Conservation (phyloP, 2,113 vertebrate species). For the Saguinus midas region DNA sequence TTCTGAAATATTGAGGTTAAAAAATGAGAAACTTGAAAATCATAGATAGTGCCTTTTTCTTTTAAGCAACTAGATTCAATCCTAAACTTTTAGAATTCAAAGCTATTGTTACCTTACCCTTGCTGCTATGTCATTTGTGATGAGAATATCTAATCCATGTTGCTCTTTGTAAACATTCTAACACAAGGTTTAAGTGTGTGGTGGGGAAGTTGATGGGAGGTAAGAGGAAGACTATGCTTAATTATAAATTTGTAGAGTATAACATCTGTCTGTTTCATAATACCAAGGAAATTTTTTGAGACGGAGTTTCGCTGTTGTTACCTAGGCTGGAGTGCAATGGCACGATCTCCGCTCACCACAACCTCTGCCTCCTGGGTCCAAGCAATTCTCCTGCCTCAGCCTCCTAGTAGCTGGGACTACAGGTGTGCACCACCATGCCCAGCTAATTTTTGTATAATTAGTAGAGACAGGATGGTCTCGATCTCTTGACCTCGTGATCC, state of each 20-base stretch:
- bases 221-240: background rate
- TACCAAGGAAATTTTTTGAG: background rate
- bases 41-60: background rate
- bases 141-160: background rate
- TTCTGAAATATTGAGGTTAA: background rate
- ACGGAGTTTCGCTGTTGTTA: too few relatives aligned
- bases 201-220: background rate
- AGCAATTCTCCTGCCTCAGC: too few relatives aligned
- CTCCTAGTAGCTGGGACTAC: too few relatives aligned
- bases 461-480: too few relatives aligned
- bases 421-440: too few relatives aligned
- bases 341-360: too few relatives aligned
- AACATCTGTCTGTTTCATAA: background rate
- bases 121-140: background rate
- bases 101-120: background rate
- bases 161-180: background rate
- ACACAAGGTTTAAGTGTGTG: background rate
- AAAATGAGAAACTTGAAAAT: background rate
- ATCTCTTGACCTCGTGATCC: too few relatives aligned
- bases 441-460: too few relatives aligned
- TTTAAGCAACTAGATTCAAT: background rate
- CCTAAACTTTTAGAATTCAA: background rate
- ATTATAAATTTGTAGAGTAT: background rate
- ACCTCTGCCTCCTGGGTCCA: too few relatives aligned
- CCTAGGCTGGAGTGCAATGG: too few relatives aligned